Evolutionary conservation across 2,888 invertebrate species (phyloP).

Genomic region (Sisyra terminalis): DNA sequence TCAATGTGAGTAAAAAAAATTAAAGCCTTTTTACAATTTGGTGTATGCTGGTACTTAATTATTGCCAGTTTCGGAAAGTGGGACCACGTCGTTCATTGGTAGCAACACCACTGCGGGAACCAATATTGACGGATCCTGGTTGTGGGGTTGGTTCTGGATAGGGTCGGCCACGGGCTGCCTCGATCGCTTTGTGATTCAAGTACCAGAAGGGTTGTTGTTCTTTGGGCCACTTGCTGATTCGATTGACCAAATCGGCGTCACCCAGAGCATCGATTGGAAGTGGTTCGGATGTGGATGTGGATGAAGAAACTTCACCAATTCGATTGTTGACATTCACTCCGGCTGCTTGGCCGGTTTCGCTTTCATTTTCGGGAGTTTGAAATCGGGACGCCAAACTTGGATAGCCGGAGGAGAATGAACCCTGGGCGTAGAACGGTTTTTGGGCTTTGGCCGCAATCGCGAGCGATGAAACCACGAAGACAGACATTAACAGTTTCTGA

Average conservation of each 20-base stretch:
- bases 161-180: conserved; percentile 31
- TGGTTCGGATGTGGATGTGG: conserved; percentile 22
- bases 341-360: conserved; percentile 15
- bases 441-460: conserved; percentile 27
- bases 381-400: conserved; percentile 33
- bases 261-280: conserved; percentile 51
- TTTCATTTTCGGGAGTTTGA: conserved; percentile 16
- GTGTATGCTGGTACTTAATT: too few relatives aligned
- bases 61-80: too few relatives aligned
- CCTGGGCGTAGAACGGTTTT: conserved; percentile 46
- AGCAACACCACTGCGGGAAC: too few relatives aligned
- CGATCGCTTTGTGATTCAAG: conserved; percentile 48
- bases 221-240: conserved; percentile 44
- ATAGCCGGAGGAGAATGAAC: conserved; percentile 32
- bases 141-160: conserved; percentile 18
- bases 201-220: conserved; percentile 60
- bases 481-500: neutral
- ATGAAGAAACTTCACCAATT: conserved; percentile 28
- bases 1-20: too few relatives aligned
- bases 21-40: too few relatives aligned
- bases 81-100: too few relatives aligned
- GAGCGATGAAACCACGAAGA: neutral
- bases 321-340: conserved; percentile 27
- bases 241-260: conserved; percentile 39
- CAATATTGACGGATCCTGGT: neutral